A percentile compares a stretch with the other conserved stretches of the same genome.
Conservation (phyloP, 1,140 invertebrate genomes). For the Cephus cinctus region DNA sequence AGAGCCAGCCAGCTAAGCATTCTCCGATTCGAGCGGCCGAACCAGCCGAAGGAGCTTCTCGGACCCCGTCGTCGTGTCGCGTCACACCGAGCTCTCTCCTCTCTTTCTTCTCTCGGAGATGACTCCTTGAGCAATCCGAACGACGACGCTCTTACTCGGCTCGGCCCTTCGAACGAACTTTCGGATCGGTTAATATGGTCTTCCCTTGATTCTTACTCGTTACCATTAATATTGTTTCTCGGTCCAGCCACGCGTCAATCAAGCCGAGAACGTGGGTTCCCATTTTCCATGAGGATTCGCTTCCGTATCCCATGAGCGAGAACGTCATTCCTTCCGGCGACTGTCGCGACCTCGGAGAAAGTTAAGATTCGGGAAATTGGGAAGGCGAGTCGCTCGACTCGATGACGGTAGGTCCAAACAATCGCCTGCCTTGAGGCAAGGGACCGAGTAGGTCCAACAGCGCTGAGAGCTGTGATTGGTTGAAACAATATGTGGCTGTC, state of each 20-base stretch:
- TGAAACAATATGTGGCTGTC: slow-evolving; percentile 56
- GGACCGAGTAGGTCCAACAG: slow-evolving; percentile 56
- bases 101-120: slow-evolving; percentile 1
- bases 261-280: slow-evolving; percentile 34
- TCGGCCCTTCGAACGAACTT: too few species aligned
- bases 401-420: slow-evolving; percentile 58
- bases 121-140: slow-evolving; percentile 35
- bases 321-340: neutral
- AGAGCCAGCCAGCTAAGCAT: slow-evolving; percentile 51
- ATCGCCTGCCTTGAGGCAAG: slow-evolving; percentile 57
- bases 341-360: neutral
- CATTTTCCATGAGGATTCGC: slow-evolving; percentile 5
- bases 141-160: slow-evolving; percentile 27
- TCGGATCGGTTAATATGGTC: slow-evolving; percentile 44
- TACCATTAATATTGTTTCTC: slow-evolving; percentile 55
- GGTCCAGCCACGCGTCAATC: slow-evolving; percentile 55
- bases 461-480: slow-evolving; percentile 57
- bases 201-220: slow-evolving; percentile 34
- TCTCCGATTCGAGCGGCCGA: slow-evolving; percentile 42
- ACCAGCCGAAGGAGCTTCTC: slow-evolving; percentile 13
- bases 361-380: slow-evolving; percentile 18
- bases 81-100: too few species aligned
- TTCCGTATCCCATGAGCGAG: neutral
- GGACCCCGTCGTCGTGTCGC: too few species aligned
- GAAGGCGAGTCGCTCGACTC: slow-evolving; percentile 26